These are phyloP conservation scores for Thamnophis elegans DNA, from an alignment of 2,797 vertebrate species.

Conservation along the genomic window DNA sequence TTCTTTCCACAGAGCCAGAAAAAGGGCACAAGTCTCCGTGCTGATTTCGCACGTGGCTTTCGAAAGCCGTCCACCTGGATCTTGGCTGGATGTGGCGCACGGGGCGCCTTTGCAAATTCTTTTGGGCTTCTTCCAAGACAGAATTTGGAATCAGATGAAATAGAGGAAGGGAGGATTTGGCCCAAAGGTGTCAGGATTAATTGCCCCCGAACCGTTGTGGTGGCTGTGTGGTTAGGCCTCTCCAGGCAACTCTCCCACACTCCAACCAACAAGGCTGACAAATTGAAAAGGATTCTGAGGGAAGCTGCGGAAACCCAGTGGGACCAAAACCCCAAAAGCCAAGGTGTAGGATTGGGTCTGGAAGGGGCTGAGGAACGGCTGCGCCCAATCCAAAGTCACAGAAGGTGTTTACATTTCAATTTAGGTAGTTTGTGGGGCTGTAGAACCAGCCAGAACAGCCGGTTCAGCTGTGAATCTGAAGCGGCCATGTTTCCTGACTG, in stretches of 20 bases:
- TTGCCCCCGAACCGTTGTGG: neutral
- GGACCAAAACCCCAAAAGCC: neutral
- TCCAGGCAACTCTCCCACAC: neutral
- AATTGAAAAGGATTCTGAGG: neutral
- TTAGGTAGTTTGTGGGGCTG: no score
- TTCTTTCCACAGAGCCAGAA: neutral
- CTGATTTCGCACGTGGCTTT: neutral
- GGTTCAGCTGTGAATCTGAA: no score
- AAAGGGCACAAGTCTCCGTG: neutral
- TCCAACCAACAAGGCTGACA: neutral
- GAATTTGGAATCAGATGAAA: no score
- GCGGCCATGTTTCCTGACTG: no score
- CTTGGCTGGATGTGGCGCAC: neutral
- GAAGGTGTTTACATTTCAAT: no score
- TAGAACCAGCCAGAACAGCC: no score
- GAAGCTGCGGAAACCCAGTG: neutral
- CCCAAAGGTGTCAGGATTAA: neutral
- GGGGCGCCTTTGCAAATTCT: neutral
- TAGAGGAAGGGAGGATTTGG: neutral
- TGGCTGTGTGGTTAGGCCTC: neutral
- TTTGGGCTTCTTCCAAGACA: neutral
- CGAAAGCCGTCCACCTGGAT: neutral
- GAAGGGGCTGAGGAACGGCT: no score
- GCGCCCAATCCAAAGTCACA: neutral
- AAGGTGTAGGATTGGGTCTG: neutral